phyloP scores from a whole-genome alignment of 2,797 vertebrate genomes.

The Saxicola maurus region DNA sequence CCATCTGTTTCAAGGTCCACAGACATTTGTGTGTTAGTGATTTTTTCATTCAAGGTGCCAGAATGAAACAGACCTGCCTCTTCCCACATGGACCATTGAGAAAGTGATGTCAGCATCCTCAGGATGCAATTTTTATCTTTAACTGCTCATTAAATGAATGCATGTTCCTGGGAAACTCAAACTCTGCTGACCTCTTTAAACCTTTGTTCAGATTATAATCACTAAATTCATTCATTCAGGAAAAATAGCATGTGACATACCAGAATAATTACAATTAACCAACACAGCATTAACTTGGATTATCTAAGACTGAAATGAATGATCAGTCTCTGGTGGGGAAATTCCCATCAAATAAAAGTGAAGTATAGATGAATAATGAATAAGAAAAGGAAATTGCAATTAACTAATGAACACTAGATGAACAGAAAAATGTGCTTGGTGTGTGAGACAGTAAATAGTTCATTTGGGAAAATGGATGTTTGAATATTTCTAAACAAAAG shows the following conservation, averaged over 20 bases:
- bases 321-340: neutral
- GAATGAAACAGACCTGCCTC: neutral
- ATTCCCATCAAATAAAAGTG: neutral
- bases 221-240: constrained; percentile 27
- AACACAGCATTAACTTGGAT: constrained; percentile 19
- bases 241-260: constrained; percentile 26
- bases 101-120: neutral
- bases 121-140: neutral
- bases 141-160: neutral
- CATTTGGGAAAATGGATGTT: neutral
- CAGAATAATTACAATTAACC: constrained; percentile 28
- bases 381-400: neutral
- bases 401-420: neutral
- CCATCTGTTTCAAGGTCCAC: neutral
- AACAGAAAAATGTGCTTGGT: neutral
- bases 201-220: constrained; percentile 29
- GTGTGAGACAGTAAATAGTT: neutral
- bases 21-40: neutral
- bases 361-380: neutral
- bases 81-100: neutral
- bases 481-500: neutral
- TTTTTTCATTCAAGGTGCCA: neutral
- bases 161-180: neutral
- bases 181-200: constrained; percentile 10
- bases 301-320: constrained; percentile 3